Conservation (phyloP, 1,140 invertebrate species). For the Oscheius sp. region DNA sequence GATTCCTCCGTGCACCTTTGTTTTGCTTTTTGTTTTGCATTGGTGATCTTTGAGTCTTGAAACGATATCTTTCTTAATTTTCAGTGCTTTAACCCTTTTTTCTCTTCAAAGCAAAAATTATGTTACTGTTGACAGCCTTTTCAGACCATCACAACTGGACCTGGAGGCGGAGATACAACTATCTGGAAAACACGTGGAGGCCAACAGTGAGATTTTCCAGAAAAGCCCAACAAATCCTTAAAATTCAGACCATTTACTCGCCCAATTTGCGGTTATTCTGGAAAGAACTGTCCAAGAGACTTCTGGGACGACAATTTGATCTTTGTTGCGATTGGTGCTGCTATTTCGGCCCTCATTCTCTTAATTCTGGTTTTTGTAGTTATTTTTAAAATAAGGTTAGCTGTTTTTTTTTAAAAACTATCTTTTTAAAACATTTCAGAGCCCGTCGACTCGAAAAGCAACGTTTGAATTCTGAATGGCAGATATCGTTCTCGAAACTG, state of each 20-base stretch:
- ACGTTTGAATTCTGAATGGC: conserved; percentile 36
- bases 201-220: not conserved
- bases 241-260: not conserved
- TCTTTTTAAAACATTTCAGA: not conserved
- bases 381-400: conserved; percentile 4
- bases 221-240: too few relatives aligned
- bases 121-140: too few relatives aligned
- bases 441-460: conserved; percentile 12
- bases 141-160: too few relatives aligned
- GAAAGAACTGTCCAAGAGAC: conserved; percentile 24
- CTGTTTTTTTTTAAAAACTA: too few relatives aligned
- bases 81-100: too few relatives aligned
- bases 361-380: not conserved
- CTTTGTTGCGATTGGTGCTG: conserved; percentile 15
- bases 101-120: too few relatives aligned
- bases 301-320: conserved; percentile 30
- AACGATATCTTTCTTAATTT: too few relatives aligned
- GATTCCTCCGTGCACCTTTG: too few relatives aligned
- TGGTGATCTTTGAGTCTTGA: too few relatives aligned
- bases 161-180: too few relatives aligned
- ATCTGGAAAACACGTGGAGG: conserved; percentile 17
- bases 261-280: conserved; percentile 32
- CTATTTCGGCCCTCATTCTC: conserved; percentile 4
- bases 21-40: too few relatives aligned
- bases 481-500: conserved; percentile 18